Percentiles rank a stretch among this genome's conserved stretches.
Conservation (phyloP, 1,140 invertebrate genomes). For the Ylistrum balloti region DNA sequence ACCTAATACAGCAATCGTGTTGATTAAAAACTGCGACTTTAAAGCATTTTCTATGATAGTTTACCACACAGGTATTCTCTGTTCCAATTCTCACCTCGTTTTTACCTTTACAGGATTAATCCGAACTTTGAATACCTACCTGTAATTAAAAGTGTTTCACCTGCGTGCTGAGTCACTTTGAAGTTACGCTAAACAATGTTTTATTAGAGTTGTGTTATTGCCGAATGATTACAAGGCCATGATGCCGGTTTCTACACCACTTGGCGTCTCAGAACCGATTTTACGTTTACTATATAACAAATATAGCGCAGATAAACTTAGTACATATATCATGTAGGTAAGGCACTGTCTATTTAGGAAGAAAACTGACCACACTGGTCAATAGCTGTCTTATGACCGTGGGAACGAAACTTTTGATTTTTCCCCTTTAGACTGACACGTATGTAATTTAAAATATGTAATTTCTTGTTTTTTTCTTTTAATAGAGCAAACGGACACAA, state of each 20-base stretch:
- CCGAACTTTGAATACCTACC: not conserved
- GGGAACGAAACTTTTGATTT: no score
- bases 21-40: not conserved
- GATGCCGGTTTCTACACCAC: not conserved
- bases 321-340: not conserved
- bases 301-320: not conserved
- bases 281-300: not conserved
- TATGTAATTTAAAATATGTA: no score
- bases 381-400: not conserved
- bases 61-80: not conserved
- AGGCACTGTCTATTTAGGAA: not conserved
- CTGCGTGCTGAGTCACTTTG: not conserved
- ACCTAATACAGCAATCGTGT: not conserved
- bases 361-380: not conserved
- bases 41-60: not conserved
- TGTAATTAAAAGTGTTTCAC: slow-evolving; percentile 26
- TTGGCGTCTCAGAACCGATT: not conserved
- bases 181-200: not conserved
- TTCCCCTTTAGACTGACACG: no score
- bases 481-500: no score
- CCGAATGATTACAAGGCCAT: not conserved
- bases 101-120: not conserved
- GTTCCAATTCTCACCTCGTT: not conserved
- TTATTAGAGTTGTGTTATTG: not conserved
- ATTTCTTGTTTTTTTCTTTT: no score